These are phyloP conservation scores for Liposcelis brunnea DNA, from an alignment of 2,888 invertebrate genomes.

Conservation along the genomic window DNA sequence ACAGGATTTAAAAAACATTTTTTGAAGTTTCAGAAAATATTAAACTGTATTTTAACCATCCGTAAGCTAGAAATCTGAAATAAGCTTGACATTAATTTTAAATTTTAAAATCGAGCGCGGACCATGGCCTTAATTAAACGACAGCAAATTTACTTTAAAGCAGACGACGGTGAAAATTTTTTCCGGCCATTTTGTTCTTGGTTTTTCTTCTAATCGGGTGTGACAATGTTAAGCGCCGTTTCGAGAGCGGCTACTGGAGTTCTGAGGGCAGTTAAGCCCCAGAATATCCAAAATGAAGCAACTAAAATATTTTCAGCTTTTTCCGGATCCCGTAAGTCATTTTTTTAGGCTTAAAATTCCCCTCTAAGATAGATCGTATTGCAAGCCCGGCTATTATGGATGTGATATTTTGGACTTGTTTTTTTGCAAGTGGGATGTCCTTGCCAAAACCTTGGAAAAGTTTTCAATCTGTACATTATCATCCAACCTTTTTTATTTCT, in stretches of 20 bases:
- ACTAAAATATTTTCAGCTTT: conserved; percentile 31
- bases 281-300: conserved; percentile 31
- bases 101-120: no score
- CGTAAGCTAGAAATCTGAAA: no score
- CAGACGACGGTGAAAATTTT: conserved; percentile 11
- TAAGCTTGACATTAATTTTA: no score
- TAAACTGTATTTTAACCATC: no score
- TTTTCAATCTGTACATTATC: conserved; percentile 1
- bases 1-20: no score
- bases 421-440: not conserved
- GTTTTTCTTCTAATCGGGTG: conserved; percentile 22
- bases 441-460: conserved; percentile 1
- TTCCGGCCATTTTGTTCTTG: conserved; percentile 20
- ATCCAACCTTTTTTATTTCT: conserved; percentile 5
- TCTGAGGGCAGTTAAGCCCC: conserved; percentile 34
- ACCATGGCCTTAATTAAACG: no score
- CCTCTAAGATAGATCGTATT: no score
- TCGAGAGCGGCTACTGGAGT: conserved; percentile 36
- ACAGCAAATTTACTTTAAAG: not conserved
- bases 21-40: no score
- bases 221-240: conserved; percentile 40
- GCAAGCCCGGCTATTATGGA: no score
- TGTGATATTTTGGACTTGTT: no score
- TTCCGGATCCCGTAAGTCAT: conserved; percentile 31
- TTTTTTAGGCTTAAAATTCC: no score